Percentiles rank a stretch among this genome's conserved stretches.
Conservation (phyloP, 2,888 invertebrate species). For the Terebella lapidaria region DNA sequence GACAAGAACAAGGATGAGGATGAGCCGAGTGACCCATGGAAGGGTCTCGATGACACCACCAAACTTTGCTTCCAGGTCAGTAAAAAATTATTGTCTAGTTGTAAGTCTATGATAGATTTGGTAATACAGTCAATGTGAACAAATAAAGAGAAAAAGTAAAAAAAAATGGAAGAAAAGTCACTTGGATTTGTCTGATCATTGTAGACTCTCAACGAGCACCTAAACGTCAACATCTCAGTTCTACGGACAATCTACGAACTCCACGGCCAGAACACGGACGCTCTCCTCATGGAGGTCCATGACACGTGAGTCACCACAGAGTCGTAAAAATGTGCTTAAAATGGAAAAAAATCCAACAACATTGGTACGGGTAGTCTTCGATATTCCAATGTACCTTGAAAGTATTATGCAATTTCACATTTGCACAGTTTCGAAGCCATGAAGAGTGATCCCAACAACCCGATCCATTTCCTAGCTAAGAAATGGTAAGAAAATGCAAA, state of each 20-base stretch:
- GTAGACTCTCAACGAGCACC: slow-evolving; percentile 38
- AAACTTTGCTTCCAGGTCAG: slow-evolving; percentile 35
- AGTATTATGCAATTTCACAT: no score
- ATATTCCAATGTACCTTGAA: no score
- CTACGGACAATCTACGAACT: slow-evolving; percentile 41
- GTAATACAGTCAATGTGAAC: background rate
- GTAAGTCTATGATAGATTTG: background rate
- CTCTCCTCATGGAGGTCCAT: slow-evolving; percentile 21
- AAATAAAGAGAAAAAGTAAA: background rate
- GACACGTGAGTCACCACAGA: slow-evolving; percentile 15
- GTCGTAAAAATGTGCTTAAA: no score
- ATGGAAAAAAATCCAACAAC: background rate
- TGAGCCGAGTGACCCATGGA: slow-evolving; percentile 23
- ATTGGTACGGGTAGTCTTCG: no score
- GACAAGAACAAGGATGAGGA: slow-evolving; percentile 9
- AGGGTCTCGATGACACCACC: slow-evolving; percentile 36
- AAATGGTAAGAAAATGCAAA: no score
- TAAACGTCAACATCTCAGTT: slow-evolving; percentile 38
- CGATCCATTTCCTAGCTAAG: no score
- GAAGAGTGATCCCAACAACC: no score
- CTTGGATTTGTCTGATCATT: slow-evolving; percentile 8
- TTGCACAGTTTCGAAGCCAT: no score
- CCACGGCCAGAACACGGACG: slow-evolving; percentile 37
- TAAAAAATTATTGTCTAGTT: no score
- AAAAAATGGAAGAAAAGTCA: background rate